phyloP scores from a whole-genome alignment of 53 echinoderm and acorn worm species.

The Apostichopus leukothele region DNA sequence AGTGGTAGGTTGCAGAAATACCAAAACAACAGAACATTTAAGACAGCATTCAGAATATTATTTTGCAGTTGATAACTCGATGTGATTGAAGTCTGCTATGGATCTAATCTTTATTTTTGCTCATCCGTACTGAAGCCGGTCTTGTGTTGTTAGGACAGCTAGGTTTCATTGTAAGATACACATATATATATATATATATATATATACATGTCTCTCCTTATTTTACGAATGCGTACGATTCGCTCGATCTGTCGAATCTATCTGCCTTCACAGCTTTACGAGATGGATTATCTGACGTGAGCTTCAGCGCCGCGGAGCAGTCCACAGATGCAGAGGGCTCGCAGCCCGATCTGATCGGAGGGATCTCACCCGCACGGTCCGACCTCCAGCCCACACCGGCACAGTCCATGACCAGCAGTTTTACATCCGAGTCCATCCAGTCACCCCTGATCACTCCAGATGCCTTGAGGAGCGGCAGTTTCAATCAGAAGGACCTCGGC shows the following conservation, averaged over 20 bases:
- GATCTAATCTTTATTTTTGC: no score
- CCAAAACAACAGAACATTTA: no score
- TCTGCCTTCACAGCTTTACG: conserved; percentile 63
- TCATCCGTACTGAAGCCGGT: no score
- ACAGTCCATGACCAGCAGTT: conserved; percentile 80
- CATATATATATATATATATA: no score
- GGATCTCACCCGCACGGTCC: conserved; percentile 1
- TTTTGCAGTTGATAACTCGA: no score
- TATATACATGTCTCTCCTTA: no score
- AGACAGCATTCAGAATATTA: no score
- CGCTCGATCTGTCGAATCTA: background rate
- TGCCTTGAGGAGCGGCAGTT: conserved; percentile 72
- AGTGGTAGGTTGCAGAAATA: no score
- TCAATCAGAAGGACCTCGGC: conserved; percentile 50
- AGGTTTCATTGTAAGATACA: no score
- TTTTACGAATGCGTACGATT: no score
- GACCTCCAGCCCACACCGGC: conserved; percentile 64
- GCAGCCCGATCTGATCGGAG: conserved; percentile 52
- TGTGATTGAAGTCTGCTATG: no score
- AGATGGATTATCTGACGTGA: conserved; percentile 93
- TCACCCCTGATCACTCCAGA: conserved; percentile 92
- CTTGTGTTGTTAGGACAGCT: no score
- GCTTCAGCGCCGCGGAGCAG: conserved; percentile 79
- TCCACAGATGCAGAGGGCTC: conserved; percentile 68
- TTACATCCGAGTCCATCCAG: conserved; percentile 88